Evolutionary conservation across 2,113 vertebrate species (phyloP).

Genomic region (Callithrix jacchus): DNA sequence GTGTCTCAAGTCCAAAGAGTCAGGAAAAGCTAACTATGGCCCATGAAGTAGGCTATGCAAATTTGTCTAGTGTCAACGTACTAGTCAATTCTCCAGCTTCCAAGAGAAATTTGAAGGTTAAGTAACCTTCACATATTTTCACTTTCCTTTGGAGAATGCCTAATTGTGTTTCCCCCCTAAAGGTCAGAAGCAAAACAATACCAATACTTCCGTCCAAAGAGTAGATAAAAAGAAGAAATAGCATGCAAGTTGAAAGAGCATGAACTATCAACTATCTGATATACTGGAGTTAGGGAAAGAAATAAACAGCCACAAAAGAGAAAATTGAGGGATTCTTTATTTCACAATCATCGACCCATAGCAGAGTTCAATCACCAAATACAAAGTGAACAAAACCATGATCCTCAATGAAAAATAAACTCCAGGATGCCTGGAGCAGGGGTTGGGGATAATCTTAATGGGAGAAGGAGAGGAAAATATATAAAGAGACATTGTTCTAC

Average conservation of each 20-base stretch:
- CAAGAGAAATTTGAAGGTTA: slow-evolving; percentile 6
- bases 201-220: neutral
- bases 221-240: neutral
- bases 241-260: neutral
- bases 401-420: neutral
- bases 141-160: neutral
- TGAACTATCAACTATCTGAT: neutral
- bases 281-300: neutral
- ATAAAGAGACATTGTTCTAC: neutral
- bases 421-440: too few species aligned
- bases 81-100: neutral
- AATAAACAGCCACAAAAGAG: neutral
- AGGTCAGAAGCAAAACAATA: slow-evolving; percentile 2
- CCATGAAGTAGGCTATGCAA: neutral
- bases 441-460: neutral
- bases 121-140: neutral
- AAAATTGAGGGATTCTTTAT: neutral
- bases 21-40: neutral
- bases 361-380: neutral
- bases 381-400: neutral
- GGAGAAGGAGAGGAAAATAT: neutral
- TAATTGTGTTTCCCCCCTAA: neutral
- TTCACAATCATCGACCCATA: neutral
- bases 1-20: neutral
- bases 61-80: neutral